These are phyloP conservation scores for Semicossyphus pulcher DNA, from an alignment of 2,113 vertebrate genomes.

Conservation along the genomic window DNA sequence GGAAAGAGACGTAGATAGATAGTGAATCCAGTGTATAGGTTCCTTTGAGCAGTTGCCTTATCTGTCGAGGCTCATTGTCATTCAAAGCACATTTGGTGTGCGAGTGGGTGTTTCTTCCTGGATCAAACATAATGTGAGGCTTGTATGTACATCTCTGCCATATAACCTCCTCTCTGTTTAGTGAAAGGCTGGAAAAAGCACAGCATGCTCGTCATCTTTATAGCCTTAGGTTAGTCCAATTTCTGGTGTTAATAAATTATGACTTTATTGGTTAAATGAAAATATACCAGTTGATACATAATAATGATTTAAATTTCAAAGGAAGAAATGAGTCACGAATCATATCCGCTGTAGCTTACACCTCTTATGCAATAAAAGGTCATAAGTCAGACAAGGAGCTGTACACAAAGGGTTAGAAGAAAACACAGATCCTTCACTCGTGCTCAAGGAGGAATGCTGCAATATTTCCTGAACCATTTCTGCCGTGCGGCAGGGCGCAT, in stretches of 20 bases:
- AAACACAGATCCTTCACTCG: neutral
- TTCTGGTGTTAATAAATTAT: no score
- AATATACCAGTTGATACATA: neutral
- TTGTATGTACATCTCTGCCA: conserved; percentile 2
- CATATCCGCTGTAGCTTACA: neutral
- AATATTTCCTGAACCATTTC: no score
- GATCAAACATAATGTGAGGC: conserved; percentile 6
- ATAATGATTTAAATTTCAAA: neutral
- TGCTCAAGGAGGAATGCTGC: neutral
- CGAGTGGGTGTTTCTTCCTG: conserved; percentile 21
- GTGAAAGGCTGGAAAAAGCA: conserved; percentile 4
- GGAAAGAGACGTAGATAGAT: no score
- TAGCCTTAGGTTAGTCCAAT: no score
- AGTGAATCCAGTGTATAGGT: no score
- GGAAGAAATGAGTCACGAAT: neutral
- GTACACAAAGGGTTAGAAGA: neutral
- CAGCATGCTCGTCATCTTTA: neutral
- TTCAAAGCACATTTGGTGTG: conserved; percentile 9
- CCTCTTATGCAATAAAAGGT: neutral
- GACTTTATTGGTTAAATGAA: no score
- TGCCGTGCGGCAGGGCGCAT: no score
- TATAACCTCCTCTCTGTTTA: conserved; percentile 1
- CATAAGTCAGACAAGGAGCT: neutral
- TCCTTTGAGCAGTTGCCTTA: conserved; percentile 3
- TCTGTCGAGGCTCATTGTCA: conserved; percentile 18